These are phyloP conservation scores for Galaxea fascicularis DNA, from an alignment of 92 coral and sea anemone genomes.

Conservation along the genomic window DNA sequence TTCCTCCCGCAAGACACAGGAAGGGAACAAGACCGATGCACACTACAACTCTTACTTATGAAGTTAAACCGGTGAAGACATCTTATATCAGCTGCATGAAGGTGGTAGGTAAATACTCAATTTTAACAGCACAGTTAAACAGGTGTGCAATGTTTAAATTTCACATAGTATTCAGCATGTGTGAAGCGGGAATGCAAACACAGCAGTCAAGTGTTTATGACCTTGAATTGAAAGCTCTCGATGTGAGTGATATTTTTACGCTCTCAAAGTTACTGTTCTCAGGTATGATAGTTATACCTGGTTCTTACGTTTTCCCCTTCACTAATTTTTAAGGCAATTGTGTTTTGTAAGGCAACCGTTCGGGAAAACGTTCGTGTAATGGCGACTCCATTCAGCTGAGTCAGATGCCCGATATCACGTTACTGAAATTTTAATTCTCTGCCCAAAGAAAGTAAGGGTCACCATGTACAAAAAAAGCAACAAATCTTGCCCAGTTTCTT, in stretches of 20 bases:
- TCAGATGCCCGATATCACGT: not conserved
- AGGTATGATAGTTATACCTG: not conserved
- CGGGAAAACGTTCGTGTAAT: not conserved
- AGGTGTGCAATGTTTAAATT: constrained; percentile 38
- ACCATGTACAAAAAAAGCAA: too few species aligned
- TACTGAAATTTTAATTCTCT: not conserved
- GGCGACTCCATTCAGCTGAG: too few species aligned
- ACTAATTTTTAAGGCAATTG: too few species aligned
- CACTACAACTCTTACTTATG: constrained; percentile 76
- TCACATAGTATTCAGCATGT: constrained; percentile 8
- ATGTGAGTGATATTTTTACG: not conserved
- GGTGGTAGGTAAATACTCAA: constrained; percentile 74
- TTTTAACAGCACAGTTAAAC: constrained; percentile 8
- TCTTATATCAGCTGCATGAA: constrained; percentile 86
- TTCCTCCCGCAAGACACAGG: constrained; percentile 53
- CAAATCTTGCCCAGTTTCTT: too few species aligned
- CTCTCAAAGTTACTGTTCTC: not conserved
- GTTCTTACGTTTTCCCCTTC: not conserved
- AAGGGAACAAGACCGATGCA: constrained; percentile 92
- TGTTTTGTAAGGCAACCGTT: not conserved
- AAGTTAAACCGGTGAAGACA: constrained; percentile 60
- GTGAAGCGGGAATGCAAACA: constrained; percentile 8
- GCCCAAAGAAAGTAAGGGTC: too few species aligned
- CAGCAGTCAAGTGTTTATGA: constrained; percentile 11
- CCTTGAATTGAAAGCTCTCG: not conserved